Base-by-base conservation (phyloP, 2,888 invertebrate species). In the Cerastoderma edule region DNA sequence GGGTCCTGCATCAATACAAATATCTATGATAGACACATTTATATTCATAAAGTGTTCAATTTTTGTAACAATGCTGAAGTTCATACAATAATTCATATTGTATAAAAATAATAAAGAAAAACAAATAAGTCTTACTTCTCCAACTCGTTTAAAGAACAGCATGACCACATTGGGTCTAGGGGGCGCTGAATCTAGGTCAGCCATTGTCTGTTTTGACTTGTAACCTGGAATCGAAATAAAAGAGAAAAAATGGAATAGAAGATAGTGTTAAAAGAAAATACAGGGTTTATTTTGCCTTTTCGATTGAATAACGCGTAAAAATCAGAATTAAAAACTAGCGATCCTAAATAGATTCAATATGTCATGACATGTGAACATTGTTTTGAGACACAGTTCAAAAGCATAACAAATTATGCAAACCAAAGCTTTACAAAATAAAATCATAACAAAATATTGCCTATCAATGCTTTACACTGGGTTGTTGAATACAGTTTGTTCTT, bases 61-160 rank as follows among this genome's bases (percentile, higher is more conserved):
- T n/a, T n/a, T n/a, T n/a, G n/a, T n/a, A n/a, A n/a, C n/a, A n/a
- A n/a, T n/a, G n/a, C n/a, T n/a, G n/a, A n/a, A n/a, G n/a, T n/a
- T n/a, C n/a, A n/a, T n/a, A n/a, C n/a, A n/a, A n/a, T n/a, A n/a
- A n/a, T n/a, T n/a, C n/a, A n/a, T n/a, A n/a, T n/a, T n/a, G n/a
- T n/a, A n/a, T n/a, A n/a, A n/a, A n/a, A n/a, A n/a, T n/a, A n/a
- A n/a, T n/a, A n/a, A n/a, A n/a, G n/a, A n/a, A n/a, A n/a, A 10
- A 24, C 16, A 50, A 5, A n/a, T 24, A 22, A 50, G 19, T 27
- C 50, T 63, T 77, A 85, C 85, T 79, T 80, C 79, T 27, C 83
- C 76, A 39, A 79, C 53, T 67, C 79, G 71, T 75, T 67, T 83
- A 33, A 83, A 85, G 60, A 85, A 80, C 60, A 72, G 69, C n/a